Evolutionary conservation across 1,140 invertebrate species (phyloP).

Genomic region (Eufriesea mexicana): DNA sequence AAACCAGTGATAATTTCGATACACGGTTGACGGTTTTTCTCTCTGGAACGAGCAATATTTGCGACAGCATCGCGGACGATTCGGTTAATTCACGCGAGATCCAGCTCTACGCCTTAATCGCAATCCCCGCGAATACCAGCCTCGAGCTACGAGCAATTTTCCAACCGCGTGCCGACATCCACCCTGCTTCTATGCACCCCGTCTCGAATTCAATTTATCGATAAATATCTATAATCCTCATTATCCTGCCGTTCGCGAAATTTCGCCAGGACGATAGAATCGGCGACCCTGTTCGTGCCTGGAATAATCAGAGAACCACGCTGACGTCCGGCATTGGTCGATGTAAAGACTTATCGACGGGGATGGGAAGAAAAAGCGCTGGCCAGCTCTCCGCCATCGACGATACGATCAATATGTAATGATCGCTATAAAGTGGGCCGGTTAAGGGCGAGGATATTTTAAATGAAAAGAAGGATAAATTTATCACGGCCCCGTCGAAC

Average conservation of each 20-base stretch:
- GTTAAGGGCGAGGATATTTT: slow-evolving; percentile 34
- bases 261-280: not conserved
- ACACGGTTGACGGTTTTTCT: not conserved
- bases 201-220: slow-evolving; percentile 1
- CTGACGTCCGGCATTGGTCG: not conserved
- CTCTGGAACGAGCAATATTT: too few relatives aligned
- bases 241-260: not conserved
- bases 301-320: not conserved
- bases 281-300: not conserved
- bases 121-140: not conserved
- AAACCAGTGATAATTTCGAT: not conserved
- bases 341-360: not conserved
- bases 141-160: not conserved
- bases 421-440: slow-evolving; percentile 44
- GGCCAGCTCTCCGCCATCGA: not conserved
- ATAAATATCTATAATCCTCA: not conserved
- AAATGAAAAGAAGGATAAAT: slow-evolving; percentile 60
- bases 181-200: not conserved
- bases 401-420: slow-evolving; percentile 39
- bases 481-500: slow-evolving; percentile 58
- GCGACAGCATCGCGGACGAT: not conserved
- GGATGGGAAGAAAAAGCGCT: not conserved
- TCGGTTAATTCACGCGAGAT: not conserved
- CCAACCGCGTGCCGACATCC: not conserved
- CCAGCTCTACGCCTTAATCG: not conserved